phyloP scores from a whole-genome alignment of 2,797 vertebrate species.

The Antennarius maculatus region DNA sequence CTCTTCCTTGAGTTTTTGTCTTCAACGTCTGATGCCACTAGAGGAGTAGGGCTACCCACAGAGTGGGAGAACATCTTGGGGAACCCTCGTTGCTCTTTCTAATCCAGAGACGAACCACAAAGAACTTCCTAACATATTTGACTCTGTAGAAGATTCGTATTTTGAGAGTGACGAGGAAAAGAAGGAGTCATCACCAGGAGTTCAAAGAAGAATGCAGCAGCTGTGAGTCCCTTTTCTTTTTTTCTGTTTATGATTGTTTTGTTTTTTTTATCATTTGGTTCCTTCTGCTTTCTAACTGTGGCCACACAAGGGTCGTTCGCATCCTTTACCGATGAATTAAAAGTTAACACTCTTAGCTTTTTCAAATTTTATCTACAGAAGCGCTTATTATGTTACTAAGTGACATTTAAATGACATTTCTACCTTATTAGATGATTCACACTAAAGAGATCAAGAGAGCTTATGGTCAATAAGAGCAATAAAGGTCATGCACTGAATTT shows the following conservation, averaged over 20 bases:
- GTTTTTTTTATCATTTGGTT: background rate
- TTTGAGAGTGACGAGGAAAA: background rate
- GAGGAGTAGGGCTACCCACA: slow-evolving; percentile 12
- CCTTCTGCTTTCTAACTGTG: background rate
- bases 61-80: slow-evolving; percentile 5
- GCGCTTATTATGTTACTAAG: slow-evolving; percentile 16
- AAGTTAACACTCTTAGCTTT: background rate
- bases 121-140: slow-evolving; percentile 19
- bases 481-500: slow-evolving; percentile 51
- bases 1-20: slow-evolving; percentile 17
- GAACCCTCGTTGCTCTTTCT: slow-evolving; percentile 6
- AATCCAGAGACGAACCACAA: slow-evolving; percentile 9
- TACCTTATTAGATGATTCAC: slow-evolving; percentile 38
- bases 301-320: background rate
- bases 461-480: slow-evolving; percentile 8
- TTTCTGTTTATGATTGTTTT: background rate
- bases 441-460: slow-evolving; percentile 32
- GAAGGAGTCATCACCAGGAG: background rate
- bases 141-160: slow-evolving; percentile 2
- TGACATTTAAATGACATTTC: slow-evolving; percentile 72
- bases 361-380: background rate
- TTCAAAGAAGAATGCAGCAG: slow-evolving; percentile 55
- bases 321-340: slow-evolving; percentile 1
- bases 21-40: slow-evolving; percentile 1
- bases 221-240: slow-evolving; percentile 50